Conservation (phyloP, 2,888 invertebrate species). For the Cylindroiulus punctatus region DNA sequence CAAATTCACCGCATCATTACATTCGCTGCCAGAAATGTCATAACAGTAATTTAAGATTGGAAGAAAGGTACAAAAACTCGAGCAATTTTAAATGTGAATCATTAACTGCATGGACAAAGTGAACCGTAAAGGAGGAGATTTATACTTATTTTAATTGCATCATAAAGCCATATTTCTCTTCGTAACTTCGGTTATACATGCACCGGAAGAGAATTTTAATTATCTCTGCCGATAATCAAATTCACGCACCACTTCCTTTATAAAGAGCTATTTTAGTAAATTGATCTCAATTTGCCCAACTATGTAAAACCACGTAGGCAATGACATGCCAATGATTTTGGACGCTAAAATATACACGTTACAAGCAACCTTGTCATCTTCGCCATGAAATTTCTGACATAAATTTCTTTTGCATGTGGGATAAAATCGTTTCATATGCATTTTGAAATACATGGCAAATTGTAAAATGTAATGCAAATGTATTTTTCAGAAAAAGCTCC, state of each 20-base stretch:
- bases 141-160: slow-evolving; percentile 7
- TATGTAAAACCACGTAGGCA: background rate
- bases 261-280: background rate
- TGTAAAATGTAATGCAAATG: too few relatives aligned
- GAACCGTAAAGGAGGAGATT: background rate
- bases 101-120: background rate
- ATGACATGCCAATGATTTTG: too few relatives aligned
- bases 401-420: too few relatives aligned
- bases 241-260: slow-evolving; percentile 29
- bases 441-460: too few relatives aligned
- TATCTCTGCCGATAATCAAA: slow-evolving; percentile 11
- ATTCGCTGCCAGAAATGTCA: background rate
- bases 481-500: too few relatives aligned
- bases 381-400: background rate
- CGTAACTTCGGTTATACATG: background rate
- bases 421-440: too few relatives aligned
- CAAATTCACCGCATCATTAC: background rate
- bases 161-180: background rate
- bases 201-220: slow-evolving; percentile 30
- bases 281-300: background rate
- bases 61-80: background rate
- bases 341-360: too few relatives aligned
- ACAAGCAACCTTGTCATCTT: background rate
- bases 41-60: background rate
- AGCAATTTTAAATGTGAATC: background rate